These are phyloP conservation scores for Grallaria varia DNA, from an alignment of 2,113 vertebrate species.

Conservation along the genomic window DNA sequence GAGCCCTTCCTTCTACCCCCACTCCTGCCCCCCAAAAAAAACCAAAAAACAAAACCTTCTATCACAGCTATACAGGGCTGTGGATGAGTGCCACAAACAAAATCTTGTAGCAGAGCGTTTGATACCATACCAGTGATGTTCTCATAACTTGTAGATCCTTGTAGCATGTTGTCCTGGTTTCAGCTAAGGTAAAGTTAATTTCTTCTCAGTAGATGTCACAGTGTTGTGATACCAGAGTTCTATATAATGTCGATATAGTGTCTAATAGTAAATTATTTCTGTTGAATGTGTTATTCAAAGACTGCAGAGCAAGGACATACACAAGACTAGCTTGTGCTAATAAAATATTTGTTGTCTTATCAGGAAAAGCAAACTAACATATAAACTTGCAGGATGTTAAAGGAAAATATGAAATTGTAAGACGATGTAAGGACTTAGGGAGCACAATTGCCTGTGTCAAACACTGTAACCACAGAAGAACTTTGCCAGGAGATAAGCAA, in stretches of 20 bases:
- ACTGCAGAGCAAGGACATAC: background rate
- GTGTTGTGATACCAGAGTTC: background rate
- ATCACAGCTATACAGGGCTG: background rate
- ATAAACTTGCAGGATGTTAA: background rate
- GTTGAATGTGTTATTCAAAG: background rate
- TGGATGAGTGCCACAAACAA: background rate
- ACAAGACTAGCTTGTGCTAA: background rate
- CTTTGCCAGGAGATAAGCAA: background rate
- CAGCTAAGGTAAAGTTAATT: background rate
- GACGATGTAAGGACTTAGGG: background rate
- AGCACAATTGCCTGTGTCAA: background rate
- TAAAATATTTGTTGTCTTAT: background rate
- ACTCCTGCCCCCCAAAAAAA: fast-evolving
- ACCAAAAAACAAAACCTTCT: background rate
- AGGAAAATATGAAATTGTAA: background rate
- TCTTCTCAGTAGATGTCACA: background rate
- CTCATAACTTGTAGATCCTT: background rate
- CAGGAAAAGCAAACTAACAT: background rate
- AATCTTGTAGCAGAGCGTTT: background rate
- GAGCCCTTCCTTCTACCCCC: too few species aligned
- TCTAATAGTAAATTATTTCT: background rate
- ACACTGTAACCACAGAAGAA: background rate
- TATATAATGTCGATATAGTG: background rate
- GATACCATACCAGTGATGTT: background rate
- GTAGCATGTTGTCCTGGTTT: background rate